Conservation (phyloP, 2,797 vertebrate species). For the Nothura maculosa region DNA sequence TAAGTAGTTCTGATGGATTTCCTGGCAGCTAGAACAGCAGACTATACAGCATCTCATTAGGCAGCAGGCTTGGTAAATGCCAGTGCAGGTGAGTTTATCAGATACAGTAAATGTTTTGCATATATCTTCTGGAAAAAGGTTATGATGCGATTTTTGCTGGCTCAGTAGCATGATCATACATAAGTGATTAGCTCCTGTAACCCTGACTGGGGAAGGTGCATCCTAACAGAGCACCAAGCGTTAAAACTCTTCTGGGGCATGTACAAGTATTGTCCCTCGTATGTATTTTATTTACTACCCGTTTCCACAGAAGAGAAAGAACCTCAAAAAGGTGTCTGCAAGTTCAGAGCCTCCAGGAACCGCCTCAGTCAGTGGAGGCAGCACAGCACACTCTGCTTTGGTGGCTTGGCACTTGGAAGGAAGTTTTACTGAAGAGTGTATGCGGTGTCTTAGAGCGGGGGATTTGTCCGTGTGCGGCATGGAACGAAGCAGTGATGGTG, state of each 20-base stretch:
- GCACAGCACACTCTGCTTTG: neutral
- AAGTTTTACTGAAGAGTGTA: neutral
- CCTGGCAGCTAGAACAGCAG: neutral
- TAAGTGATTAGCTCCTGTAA: slow-evolving; percentile 68
- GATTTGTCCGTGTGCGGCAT: neutral
- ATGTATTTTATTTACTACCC: slow-evolving; percentile 14
- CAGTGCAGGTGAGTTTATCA: slow-evolving; percentile 23
- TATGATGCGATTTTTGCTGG: slow-evolving; percentile 63
- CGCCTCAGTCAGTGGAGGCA: neutral
- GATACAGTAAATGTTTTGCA: slow-evolving; percentile 39
- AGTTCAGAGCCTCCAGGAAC: neutral
- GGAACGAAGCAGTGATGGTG: neutral
- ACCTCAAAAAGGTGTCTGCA: slow-evolving; percentile 4
- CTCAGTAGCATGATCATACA: slow-evolving; percentile 25
- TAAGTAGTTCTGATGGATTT: slow-evolving; percentile 21
- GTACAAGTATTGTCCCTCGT: neutral
- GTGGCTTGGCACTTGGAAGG: neutral
- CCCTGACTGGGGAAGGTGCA: slow-evolving; percentile 34
- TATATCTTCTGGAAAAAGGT: slow-evolving; percentile 16
- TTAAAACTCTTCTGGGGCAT: slow-evolving; percentile 27
- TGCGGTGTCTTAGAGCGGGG: neutral
- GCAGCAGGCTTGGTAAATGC: slow-evolving; percentile 18
- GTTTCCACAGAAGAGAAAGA: neutral
- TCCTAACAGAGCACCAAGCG: slow-evolving; percentile 43
- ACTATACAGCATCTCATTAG: neutral